Conservation (phyloP, 1,140 invertebrate species). For the Heliconius melpomene region DNA sequence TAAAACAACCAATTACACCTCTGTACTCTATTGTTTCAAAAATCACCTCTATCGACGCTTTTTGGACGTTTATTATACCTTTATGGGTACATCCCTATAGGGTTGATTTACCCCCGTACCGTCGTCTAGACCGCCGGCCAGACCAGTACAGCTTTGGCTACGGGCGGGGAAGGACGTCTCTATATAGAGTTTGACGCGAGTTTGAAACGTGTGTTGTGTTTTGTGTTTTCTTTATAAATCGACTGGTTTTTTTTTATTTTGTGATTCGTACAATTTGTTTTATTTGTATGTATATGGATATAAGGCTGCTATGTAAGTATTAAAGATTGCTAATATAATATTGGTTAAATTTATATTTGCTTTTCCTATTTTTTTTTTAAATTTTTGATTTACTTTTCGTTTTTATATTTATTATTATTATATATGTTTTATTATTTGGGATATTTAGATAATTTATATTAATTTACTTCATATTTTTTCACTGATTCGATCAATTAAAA, state of each 20-base stretch:
- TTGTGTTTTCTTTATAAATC: constrained; percentile 11
- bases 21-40: constrained; percentile 31
- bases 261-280: background rate
- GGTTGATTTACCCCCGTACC: constrained; percentile 63
- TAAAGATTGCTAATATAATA: background rate
- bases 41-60: constrained; percentile 38
- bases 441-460: background rate
- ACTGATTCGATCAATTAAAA: too few species aligned
- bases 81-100: constrained; percentile 33
- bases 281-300: constrained; percentile 3
- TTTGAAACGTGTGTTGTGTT: constrained; percentile 51
- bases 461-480: too few species aligned
- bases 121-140: constrained; percentile 62
- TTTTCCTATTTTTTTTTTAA: too few species aligned
- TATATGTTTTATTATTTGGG: background rate
- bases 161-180: constrained; percentile 49
- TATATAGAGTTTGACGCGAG: constrained; percentile 55
- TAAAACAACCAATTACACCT: constrained; percentile 38
- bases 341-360: background rate
- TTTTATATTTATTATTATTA: background rate
- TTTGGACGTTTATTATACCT: constrained; percentile 37
- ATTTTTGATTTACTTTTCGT: background rate
- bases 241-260: background rate
- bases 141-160: constrained; percentile 55
- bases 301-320: background rate